Evolutionary conservation across 2,888 invertebrate species (phyloP), one percentile per base, ranked within the genome.

Genomic region (Coecobrya sp.): DNA sequence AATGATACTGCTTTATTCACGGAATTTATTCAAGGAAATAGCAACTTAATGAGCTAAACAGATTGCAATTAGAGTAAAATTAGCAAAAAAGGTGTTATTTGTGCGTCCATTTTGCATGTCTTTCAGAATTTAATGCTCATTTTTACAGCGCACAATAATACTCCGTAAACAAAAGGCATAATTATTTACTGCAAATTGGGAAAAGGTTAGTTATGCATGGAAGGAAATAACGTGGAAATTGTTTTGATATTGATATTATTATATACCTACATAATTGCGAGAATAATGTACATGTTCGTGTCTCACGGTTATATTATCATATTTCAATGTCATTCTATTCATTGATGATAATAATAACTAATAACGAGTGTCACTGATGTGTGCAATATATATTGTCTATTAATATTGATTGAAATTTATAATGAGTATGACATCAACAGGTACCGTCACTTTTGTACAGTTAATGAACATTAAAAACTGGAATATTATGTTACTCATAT

Each of bases 31-130:
- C 91, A 91, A 91, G 91, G 91, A 91, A 91, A 86, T 68, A 19
- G 81, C 11, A 86, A 86, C 65, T 91, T 91, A 91, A 87, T 86
- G 91, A 91, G 91, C 91, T 86, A 91, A 91, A 91, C 86, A 82
- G 81, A 86, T 86, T 82, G 86, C 86, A 91, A 91, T 91, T 91
- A 91, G 86, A 86, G 86, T 91, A 82, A 86, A 73, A 86, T 73
- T 90, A 76, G 86, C 81, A 82, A 52, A 19, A 76, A 89, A 89
- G 87, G 91, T 86, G 91, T 82, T 68, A 84, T 68, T 68, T 85
- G 65, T 16, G 68, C 65, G 68, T 85, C 82, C 82, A 82, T 62
- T 82, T 82, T 62, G 42, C 82, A 82, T 85, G 68, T 68, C 49
- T 85, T 68, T 68, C 65, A 85, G 16, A 81, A 36, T 73, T 4